phyloP scores from a whole-genome alignment of 35 echinoderm and acorn worm species.

The Anneissia japonica region DNA sequence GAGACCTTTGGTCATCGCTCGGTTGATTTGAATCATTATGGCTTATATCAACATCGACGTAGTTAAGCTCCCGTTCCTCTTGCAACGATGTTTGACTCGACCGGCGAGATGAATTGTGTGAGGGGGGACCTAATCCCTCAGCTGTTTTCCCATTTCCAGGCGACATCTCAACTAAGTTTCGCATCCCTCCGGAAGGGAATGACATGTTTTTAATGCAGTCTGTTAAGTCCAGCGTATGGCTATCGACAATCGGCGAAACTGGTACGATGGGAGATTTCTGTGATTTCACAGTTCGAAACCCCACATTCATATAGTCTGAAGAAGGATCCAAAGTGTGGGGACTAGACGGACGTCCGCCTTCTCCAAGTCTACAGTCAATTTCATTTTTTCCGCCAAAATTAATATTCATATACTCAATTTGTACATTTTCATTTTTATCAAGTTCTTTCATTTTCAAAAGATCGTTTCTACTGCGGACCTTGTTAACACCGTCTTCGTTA shows the following conservation, averaged over 20 bases:
- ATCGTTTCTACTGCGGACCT: background rate
- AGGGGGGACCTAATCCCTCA: background rate
- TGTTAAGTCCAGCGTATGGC: background rate
- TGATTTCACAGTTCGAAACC: background rate
- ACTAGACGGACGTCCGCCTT: background rate
- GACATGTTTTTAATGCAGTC: background rate
- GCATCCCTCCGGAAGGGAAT: background rate
- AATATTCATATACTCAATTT: background rate
- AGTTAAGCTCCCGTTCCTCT: slow-evolving; percentile 73
- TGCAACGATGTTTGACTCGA: background rate
- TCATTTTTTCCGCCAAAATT: background rate
- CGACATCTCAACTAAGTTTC: background rate
- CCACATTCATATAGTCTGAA: background rate
- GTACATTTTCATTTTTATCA: background rate
- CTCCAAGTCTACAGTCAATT: background rate
- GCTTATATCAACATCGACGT: slow-evolving; percentile 80
- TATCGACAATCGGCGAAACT: background rate
- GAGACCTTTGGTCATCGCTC: slow-evolving; percentile 16
- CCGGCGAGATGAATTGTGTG: background rate
- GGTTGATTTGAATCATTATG: slow-evolving; percentile 25
- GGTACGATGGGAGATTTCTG: background rate
- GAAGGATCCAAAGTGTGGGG: background rate
- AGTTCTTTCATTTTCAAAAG: background rate
- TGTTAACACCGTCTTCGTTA: background rate
- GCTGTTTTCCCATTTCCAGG: background rate